Percentiles rank a stretch among this genome's conserved stretches.
Conservation (phyloP, 2,888 invertebrate genomes). For the Ochropleura leucogaster region DNA sequence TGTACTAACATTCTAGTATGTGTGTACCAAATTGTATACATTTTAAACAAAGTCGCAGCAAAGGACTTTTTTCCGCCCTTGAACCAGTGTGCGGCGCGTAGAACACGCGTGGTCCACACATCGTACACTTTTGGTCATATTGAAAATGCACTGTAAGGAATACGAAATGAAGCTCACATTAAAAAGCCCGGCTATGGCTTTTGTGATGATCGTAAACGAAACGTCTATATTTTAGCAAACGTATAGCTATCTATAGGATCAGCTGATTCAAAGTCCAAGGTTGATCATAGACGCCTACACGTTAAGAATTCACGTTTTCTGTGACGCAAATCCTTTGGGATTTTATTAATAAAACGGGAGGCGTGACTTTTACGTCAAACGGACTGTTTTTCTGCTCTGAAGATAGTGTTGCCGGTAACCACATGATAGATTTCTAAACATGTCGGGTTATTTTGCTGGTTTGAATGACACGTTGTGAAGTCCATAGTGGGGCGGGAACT, state of each 20-base stretch:
- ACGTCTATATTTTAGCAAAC: constrained; percentile 11
- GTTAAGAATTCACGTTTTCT: constrained; percentile 52
- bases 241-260: constrained; percentile 35
- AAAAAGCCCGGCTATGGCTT: background rate
- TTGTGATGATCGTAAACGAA: constrained; percentile 14
- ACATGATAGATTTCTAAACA: constrained; percentile 34
- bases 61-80: too few species aligned
- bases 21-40: too few species aligned
- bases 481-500: background rate
- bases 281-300: constrained; percentile 47
- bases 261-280: constrained; percentile 62
- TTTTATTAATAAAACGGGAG: constrained; percentile 66
- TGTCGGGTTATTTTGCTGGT: constrained; percentile 2
- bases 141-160: background rate
- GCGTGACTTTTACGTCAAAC: constrained; percentile 69
- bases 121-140: background rate
- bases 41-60: too few species aligned
- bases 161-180: background rate
- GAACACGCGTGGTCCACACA: background rate
- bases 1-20: too few species aligned
- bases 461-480: background rate
- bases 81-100: background rate
- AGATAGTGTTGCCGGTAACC: constrained; percentile 27
- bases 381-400: constrained; percentile 30
- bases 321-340: constrained; percentile 64